Evolutionary conservation across 1,140 invertebrate genomes (phyloP).

Genomic region (Phymorhynchus buccinoides): DNA sequence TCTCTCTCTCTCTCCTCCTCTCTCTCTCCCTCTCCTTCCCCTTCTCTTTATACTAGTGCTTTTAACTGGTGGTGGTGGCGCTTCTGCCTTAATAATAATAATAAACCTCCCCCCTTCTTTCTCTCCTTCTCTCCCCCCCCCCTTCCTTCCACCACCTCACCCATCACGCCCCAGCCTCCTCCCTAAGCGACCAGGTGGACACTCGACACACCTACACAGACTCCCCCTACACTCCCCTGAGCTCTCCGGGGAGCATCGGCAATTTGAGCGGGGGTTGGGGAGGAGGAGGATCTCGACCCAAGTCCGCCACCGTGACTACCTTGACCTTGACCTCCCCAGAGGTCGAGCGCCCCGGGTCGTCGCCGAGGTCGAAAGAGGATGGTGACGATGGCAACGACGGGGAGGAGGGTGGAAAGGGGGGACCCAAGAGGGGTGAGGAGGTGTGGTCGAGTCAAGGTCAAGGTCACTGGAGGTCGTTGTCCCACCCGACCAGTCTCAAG

Average conservation of each 20-base stretch:
- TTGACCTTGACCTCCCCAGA: no score
- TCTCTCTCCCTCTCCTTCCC: background rate
- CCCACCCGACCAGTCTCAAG: conserved; percentile 24
- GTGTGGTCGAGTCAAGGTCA: background rate
- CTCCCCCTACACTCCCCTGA: background rate
- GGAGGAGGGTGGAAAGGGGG: background rate
- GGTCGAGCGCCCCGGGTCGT: no score
- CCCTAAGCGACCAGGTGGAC: background rate
- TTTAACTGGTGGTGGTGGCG: no score
- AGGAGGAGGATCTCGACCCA: no score
- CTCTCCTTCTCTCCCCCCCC: background rate
- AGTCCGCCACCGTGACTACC: no score
- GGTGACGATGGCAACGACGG: background rate
- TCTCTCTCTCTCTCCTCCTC: background rate
- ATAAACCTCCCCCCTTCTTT: no score
- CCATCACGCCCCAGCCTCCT: no score
- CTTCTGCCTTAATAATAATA: no score
- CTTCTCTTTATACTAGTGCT: background rate
- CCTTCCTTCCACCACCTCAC: no score
- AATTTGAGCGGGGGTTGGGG: background rate
- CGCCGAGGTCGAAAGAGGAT: background rate
- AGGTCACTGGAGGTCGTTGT: background rate
- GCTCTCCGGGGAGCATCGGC: background rate
- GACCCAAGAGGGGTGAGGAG: background rate
- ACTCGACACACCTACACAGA: background rate